Percentiles rank a stretch among this genome's conserved stretches.
Conservation (phyloP, 2,888 invertebrate species). For the Parnassius glacialis region DNA sequence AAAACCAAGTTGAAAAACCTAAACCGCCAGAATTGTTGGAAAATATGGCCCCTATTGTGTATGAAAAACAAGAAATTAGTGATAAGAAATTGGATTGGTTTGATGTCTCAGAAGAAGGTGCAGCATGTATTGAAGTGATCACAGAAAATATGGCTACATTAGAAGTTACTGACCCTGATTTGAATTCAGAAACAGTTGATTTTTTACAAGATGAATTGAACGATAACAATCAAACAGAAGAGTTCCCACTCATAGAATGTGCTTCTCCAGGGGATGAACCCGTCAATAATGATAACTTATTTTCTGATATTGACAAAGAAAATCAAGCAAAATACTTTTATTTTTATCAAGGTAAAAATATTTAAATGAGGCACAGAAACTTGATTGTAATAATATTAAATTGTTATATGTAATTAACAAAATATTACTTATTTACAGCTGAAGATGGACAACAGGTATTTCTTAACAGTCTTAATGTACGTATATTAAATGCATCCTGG, state of each 20-base stretch:
- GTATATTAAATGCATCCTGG: slow-evolving; percentile 93
- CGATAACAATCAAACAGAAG: slow-evolving; percentile 46
- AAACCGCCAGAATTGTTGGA: slow-evolving; percentile 39
- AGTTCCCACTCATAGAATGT: slow-evolving; percentile 56
- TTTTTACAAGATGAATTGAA: slow-evolving; percentile 50
- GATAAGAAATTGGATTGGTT: slow-evolving; percentile 69
- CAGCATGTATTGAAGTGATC: slow-evolving; percentile 53
- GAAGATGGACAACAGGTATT: slow-evolving; percentile 96
- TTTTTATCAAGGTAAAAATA: slow-evolving; percentile 88
- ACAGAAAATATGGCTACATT: slow-evolving; percentile 50
- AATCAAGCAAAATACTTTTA: slow-evolving; percentile 84
- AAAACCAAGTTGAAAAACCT: slow-evolving; percentile 40
- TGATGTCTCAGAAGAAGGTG: slow-evolving; percentile 64
- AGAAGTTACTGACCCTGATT: slow-evolving; percentile 41
- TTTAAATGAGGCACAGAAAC: background rate
- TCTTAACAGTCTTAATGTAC: slow-evolving; percentile 93
- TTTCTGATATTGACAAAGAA: slow-evolving; percentile 61
- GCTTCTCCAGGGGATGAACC: slow-evolving; percentile 37
- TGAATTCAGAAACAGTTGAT: slow-evolving; percentile 61
- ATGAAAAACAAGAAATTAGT: slow-evolving; percentile 56
- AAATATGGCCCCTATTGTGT: slow-evolving; percentile 44
- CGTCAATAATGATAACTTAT: slow-evolving; percentile 40
- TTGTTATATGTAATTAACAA: background rate
- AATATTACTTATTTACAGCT: slow-evolving; percentile 74
- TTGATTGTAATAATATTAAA: background rate